Evolutionary conservation across 2,888 invertebrate genomes (phyloP).

Genomic region (Criorhina ranunculi): DNA sequence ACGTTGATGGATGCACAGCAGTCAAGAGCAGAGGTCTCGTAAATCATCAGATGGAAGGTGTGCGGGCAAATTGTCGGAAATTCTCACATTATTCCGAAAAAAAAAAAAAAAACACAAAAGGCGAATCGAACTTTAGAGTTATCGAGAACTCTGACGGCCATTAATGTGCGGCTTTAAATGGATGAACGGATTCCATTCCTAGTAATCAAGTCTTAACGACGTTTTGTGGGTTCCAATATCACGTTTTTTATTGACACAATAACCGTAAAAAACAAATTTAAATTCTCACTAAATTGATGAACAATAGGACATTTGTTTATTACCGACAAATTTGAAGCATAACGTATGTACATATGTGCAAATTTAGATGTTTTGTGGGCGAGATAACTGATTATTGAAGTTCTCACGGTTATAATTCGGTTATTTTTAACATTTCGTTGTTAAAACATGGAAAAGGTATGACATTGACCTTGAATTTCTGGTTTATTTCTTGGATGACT

Average conservation of each 20-base stretch:
- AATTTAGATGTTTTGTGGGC: slow-evolving; percentile 19
- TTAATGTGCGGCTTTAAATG: slow-evolving; percentile 46
- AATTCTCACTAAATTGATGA: slow-evolving; percentile 39
- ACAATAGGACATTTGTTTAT: slow-evolving; percentile 45
- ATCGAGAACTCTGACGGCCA: neutral
- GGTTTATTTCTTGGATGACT: too few relatives aligned
- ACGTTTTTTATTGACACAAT: slow-evolving; percentile 36
- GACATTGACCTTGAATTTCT: too few relatives aligned
- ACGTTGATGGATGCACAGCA: slow-evolving; percentile 34
- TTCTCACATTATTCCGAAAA: slow-evolving; percentile 29
- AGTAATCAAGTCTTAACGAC: slow-evolving; percentile 46
- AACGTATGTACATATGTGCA: neutral
- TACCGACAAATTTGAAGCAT: slow-evolving; percentile 41
- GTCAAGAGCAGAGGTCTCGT: slow-evolving; percentile 43
- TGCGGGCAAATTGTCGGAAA: slow-evolving; percentile 43
- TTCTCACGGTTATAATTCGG: slow-evolving; percentile 12
- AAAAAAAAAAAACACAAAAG: slow-evolving; percentile 20
- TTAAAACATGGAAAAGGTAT: too few relatives aligned
- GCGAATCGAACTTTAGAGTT: slow-evolving; percentile 9
- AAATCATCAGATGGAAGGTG: slow-evolving; percentile 56
- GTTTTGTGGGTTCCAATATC: slow-evolving; percentile 18
- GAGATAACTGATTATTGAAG: neutral
- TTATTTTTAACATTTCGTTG: neutral
- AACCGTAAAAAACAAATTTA: slow-evolving; percentile 36
- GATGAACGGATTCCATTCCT: slow-evolving; percentile 39